Conservation (phyloP, 2,797 vertebrate species). For the Hephaestus fuliginosus region DNA sequence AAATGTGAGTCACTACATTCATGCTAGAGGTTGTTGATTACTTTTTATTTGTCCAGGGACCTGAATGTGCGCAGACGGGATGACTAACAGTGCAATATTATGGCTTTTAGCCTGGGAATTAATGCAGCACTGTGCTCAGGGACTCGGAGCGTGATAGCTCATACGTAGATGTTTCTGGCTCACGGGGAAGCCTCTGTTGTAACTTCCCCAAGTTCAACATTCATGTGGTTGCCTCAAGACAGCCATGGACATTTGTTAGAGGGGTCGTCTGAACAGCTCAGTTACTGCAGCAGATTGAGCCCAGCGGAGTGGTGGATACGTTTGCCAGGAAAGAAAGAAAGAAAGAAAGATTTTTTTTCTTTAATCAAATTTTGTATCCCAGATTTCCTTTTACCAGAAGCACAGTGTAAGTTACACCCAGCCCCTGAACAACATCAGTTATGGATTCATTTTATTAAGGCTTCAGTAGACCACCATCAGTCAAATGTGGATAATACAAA, state of each 20-base stretch:
- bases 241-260: constrained; percentile 29
- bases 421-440: background rate
- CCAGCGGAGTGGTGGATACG: background rate
- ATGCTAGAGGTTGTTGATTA: constrained; percentile 65
- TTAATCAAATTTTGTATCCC: background rate
- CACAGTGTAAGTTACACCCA: background rate
- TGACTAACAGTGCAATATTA: constrained; percentile 66
- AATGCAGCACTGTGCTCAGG: constrained; percentile 45
- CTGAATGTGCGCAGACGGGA: constrained; percentile 39
- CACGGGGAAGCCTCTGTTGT: constrained; percentile 19
- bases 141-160: constrained; percentile 20
- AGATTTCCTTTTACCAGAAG: constrained; percentile 13
- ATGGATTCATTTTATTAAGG: background rate
- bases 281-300: constrained; percentile 22
- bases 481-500: background rate
- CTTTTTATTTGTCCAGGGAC: constrained; percentile 70
- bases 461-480: background rate
- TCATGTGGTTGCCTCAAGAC: constrained; percentile 20
- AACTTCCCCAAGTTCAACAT: constrained; percentile 32
- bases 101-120: constrained; percentile 59
- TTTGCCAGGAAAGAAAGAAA: constrained; percentile 4
- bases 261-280: constrained; percentile 17
- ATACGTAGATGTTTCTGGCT: constrained; percentile 35
- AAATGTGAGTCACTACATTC: constrained; percentile 60
- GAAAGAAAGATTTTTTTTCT: constrained; percentile 4